Evolutionary conservation across 2,113 vertebrate species (phyloP).

Genomic region (Archocentrus centrarchus): DNA sequence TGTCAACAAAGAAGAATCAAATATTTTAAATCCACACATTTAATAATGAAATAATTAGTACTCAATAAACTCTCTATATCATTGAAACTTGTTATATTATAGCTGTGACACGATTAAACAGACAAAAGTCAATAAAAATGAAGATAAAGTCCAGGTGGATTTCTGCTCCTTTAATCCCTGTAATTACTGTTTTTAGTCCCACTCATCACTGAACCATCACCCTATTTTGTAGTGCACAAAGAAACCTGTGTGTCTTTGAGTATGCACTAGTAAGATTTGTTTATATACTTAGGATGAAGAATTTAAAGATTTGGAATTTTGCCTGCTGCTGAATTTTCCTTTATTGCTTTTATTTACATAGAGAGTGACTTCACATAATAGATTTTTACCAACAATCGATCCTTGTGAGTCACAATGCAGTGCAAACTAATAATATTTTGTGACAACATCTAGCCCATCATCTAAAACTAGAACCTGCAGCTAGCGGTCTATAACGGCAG

Average conservation of each 20-base stretch:
- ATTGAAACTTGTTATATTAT: not conserved
- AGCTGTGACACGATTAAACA: not conserved
- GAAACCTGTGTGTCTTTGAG: slow-evolving; percentile 22
- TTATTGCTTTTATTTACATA: slow-evolving; percentile 3
- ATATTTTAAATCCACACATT: not conserved
- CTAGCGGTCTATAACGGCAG: slow-evolving; percentile 11
- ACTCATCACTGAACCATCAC: slow-evolving; percentile 5
- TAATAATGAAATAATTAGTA: not conserved
- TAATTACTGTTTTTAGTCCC: slow-evolving; percentile 7
- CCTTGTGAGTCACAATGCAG: slow-evolving; percentile 37
- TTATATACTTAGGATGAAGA: slow-evolving; percentile 27
- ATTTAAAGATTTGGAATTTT: slow-evolving; percentile 14
- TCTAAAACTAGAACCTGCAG: not conserved
- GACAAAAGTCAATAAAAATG: not conserved
- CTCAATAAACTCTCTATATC: not conserved
- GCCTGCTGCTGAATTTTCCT: slow-evolving; percentile 33
- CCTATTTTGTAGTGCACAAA: slow-evolving; percentile 7
- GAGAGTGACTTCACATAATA: not conserved
- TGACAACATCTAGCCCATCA: slow-evolving; percentile 9
- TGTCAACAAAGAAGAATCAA: not conserved
- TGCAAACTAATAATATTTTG: slow-evolving; percentile 53
- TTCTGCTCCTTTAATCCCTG: not conserved
- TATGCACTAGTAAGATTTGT: not conserved
- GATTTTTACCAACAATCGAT: slow-evolving; percentile 43
- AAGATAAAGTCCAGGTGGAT: not conserved